Base-by-base conservation (phyloP, 2,797 vertebrate genomes). In the Ptychobarbus kaznakovi region DNA sequence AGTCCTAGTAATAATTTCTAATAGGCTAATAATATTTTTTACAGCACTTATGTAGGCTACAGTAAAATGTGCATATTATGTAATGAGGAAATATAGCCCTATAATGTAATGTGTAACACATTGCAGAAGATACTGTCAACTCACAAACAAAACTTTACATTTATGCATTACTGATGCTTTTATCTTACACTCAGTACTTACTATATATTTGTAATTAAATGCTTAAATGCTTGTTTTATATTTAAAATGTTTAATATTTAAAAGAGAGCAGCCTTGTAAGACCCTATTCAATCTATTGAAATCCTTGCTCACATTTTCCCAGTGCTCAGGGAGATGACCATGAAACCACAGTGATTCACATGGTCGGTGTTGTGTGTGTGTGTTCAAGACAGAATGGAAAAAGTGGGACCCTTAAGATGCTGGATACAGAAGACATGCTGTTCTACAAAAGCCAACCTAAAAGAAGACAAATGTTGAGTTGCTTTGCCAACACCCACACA, bases 301-400 rank as follows among this genome's bases (percentile, higher is more conserved):
- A 46, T 51, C 35, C n/a, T 46, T 53, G 8, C 49, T 84, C 74
- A 77, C 68, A 69, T 70, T 84, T 84, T 78, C 75, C 82, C 38
- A 35, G 11, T 69, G 7, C 12, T 6, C 40, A 12, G n/a, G 0
- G 20, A 46, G 25, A 56, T 80, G 83, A 85, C 40, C 16, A 8
- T 61, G 28, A 44, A 80, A 72, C 76, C 66, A 63, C 22, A 12
- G 40, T 85, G 76, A 85, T 80, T 85, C 76, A 84, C 82, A 80
- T 46, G 35, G 6, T 28, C 63, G n/a, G n/a, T n/a, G n/a, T n/a
- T n/a, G n/a, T n/a, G 49, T 76, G 18, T 75, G 82, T 79, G 49
- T 77, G n/a, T 32, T 66, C 35, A 65, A 20, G 72, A 22, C n/a
- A 35, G 63, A 66, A 32, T 42, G 82, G 73, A 66, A 69, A 83